These are phyloP conservation scores for Myrmecophaga tridactyla DNA, from an alignment of 2,113 vertebrate species.

Conservation along the genomic window DNA sequence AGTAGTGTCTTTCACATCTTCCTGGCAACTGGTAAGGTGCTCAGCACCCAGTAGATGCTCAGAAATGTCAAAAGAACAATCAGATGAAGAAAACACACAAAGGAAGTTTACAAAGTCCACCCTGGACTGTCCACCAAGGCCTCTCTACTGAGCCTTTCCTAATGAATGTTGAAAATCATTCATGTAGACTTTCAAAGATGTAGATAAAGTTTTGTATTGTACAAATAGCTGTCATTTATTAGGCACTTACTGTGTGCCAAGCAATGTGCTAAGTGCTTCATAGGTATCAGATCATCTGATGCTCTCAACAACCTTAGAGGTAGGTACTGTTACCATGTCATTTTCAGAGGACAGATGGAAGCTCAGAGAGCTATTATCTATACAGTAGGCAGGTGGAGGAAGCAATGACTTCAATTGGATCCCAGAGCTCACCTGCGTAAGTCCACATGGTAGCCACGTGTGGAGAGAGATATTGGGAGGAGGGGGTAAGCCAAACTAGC, in stretches of 20 bases:
- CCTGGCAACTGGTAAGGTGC: background rate
- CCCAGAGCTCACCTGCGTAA: background rate
- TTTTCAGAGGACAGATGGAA: background rate
- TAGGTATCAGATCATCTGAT: background rate
- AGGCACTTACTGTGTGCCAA: background rate
- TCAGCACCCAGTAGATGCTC: background rate
- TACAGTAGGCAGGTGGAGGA: background rate
- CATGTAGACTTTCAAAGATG: background rate
- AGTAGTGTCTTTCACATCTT: background rate
- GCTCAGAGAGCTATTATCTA: background rate
- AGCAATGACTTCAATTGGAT: background rate
- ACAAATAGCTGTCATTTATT: background rate
- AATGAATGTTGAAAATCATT: background rate
- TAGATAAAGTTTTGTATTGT: background rate
- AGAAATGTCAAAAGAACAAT: background rate
- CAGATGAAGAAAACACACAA: background rate
- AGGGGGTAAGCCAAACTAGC: background rate
- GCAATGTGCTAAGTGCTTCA: background rate
- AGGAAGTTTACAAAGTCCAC: background rate
- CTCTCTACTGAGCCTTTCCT: background rate
- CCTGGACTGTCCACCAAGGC: background rate
- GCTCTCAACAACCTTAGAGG: background rate
- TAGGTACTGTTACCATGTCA: background rate
- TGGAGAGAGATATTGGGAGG: background rate
- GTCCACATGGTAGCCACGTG: background rate